phyloP scores from a whole-genome alignment of 1,140 invertebrate genomes.

The Nomia melanderi region DNA sequence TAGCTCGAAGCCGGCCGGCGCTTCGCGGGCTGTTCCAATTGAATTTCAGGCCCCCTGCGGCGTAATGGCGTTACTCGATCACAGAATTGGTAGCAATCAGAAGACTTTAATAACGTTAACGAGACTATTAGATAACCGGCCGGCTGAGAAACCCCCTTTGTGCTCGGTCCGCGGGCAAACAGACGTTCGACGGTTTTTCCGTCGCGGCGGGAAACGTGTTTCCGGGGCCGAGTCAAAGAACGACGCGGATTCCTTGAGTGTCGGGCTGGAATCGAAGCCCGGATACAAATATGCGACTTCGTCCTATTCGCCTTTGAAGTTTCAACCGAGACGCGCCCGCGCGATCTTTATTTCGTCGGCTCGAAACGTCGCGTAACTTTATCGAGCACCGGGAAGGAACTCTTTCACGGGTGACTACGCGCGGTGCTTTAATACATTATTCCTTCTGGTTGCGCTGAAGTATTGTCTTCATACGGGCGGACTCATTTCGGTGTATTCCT shows the following conservation, averaged over 20 bases:
- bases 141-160: constrained; percentile 21
- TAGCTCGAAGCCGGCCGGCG: no score
- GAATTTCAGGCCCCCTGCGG: constrained; percentile 13
- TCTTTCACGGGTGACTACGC: no score
- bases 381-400: no score
- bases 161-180: background rate
- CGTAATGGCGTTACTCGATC: constrained; percentile 39
- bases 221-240: background rate
- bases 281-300: background rate
- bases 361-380: no score
- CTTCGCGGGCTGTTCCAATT: constrained; percentile 10
- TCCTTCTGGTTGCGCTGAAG: no score
- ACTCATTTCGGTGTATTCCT: no score
- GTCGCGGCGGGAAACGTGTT: no score
- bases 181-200: constrained; percentile 21
- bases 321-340: no score
- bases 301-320: background rate
- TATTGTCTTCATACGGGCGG: no score
- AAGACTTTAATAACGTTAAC: constrained; percentile 44
- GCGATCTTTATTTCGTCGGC: no score
- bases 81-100: constrained; percentile 41
- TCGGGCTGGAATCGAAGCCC: background rate
- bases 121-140: constrained; percentile 39
- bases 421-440: no score
- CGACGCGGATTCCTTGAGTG: background rate